Evolutionary conservation across 2,888 invertebrate genomes (phyloP).

Genomic region (Acholoe squamosa): DNA sequence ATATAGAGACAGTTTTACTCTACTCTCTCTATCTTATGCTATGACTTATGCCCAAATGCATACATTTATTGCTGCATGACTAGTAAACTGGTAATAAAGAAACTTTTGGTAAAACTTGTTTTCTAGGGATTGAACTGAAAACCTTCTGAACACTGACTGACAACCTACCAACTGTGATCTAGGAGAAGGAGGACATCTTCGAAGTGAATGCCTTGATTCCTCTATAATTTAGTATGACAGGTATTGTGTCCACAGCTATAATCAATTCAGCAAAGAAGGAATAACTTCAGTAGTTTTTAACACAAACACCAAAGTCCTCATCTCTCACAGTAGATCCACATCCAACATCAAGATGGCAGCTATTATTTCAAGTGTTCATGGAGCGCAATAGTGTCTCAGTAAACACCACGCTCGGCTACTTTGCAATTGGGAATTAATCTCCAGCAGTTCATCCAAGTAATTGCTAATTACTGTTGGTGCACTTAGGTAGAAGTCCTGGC

Average conservation of each 20-base stretch:
- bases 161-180: no score
- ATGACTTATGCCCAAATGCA: no score
- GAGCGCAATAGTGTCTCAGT: not conserved
- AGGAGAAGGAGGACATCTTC: not conserved
- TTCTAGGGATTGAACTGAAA: no score
- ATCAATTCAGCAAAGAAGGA: not conserved
- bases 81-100: no score
- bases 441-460: not conserved
- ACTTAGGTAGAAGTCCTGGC: no score
- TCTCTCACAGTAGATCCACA: not conserved
- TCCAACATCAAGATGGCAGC: not conserved
- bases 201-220: not conserved
- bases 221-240: not conserved
- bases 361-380: constrained; percentile 15
- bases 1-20: no score
- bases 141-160: no score
- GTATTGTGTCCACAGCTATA: not conserved
- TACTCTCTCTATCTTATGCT: no score
- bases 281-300: not conserved
- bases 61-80: no score
- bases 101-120: no score
- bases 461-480: not conserved
- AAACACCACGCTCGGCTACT: not conserved
- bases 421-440: not conserved
- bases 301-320: no score